Conservation (phyloP, 23 tunicate species). For the Ascidia mentula region DNA sequence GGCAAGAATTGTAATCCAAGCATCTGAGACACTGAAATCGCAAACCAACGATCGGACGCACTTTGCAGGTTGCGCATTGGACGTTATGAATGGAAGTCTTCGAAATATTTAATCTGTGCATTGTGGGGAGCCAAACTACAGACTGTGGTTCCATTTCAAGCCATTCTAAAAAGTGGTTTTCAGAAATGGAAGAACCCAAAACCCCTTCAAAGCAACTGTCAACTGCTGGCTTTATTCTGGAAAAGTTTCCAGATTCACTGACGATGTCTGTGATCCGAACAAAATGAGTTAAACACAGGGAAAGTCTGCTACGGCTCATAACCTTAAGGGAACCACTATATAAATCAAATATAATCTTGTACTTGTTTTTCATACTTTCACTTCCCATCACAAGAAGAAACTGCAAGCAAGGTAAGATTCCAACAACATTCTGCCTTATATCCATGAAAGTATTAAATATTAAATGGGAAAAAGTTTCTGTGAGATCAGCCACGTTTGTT, state of each 20-base stretch:
- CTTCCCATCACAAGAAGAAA: conserved; percentile 34
- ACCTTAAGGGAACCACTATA: conserved; percentile 41
- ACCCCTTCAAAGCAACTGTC: conserved; percentile 69
- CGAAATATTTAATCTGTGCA: conserved; percentile 72
- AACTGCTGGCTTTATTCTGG: conserved; percentile 48
- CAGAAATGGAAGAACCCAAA: conserved; percentile 52
- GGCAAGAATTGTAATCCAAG: conserved; percentile 78
- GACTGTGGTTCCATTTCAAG: conserved; percentile 63
- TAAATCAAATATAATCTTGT: conserved; percentile 27
- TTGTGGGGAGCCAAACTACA: conserved; percentile 80
- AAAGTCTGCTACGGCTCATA: conserved; percentile 30
- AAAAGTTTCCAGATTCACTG: conserved; percentile 41
- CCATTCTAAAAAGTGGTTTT: conserved; percentile 64
- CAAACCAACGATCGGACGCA: conserved; percentile 81
- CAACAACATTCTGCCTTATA: conserved; percentile 12
- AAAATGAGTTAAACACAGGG: conserved; percentile 44
- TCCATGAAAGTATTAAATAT: conserved; percentile 38
- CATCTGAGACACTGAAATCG: conserved; percentile 86
- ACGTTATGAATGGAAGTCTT: conserved; percentile 62
- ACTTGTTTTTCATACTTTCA: conserved; percentile 43
- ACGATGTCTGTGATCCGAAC: conserved; percentile 54
- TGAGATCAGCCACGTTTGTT: not conserved
- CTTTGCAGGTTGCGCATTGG: conserved; percentile 61
- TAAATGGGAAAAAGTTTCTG: conserved; percentile 13
- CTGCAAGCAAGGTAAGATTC: conserved; percentile 18